Evolutionary conservation across 1,140 invertebrate genomes (phyloP).

Genomic region (Dufourea novaeangliae): DNA sequence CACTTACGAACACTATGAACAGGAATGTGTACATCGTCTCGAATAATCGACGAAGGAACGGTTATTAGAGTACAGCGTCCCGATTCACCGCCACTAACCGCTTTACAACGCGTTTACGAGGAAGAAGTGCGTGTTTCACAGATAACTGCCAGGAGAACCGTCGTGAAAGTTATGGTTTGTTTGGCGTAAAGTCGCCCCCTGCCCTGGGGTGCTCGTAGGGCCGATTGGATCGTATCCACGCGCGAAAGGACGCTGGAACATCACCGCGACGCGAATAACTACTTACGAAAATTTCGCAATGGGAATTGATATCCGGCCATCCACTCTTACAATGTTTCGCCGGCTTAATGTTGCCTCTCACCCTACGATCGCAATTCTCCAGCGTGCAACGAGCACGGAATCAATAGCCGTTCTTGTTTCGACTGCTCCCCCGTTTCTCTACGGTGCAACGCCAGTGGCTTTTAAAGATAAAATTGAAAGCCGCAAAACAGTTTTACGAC

Average conservation of each 20-base stretch:
- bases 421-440: neutral
- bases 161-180: neutral
- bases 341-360: constrained; percentile 17
- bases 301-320: neutral
- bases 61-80: neutral
- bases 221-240: no score
- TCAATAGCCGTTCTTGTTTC: constrained; percentile 19
- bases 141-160: neutral
- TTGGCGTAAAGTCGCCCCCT: neutral
- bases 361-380: neutral
- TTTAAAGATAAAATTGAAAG: constrained; percentile 11
- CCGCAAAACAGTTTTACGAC: neutral
- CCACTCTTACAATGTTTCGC: neutral
- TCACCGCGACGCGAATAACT: neutral
- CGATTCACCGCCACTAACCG: neutral
- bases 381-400: neutral
- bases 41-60: constrained; percentile 4
- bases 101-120: neutral
- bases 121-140: neutral
- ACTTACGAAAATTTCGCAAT: constrained; percentile 2
- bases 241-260: neutral
- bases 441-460: neutral
- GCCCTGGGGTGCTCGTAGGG: no score
- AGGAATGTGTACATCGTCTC: no score
- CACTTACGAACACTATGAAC: no score